Evolutionary conservation across 2,797 vertebrate species (phyloP).

Genomic region (Oreochromis mossambicus): DNA sequence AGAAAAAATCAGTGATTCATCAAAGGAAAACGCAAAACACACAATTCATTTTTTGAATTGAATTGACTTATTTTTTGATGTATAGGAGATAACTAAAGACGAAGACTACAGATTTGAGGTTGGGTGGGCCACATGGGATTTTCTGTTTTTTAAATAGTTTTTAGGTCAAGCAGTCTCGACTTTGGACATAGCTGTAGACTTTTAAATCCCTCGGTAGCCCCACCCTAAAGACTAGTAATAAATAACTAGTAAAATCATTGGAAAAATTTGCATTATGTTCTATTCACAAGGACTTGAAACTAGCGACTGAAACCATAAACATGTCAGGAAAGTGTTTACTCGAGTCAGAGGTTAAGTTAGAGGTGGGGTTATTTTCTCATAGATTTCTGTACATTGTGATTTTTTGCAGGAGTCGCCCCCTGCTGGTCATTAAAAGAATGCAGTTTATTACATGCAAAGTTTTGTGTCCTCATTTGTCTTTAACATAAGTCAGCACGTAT

Average conservation of each 20-base stretch:
- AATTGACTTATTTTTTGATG: rapidly evolving
- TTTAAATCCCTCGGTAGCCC: background rate
- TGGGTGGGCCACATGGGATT: background rate
- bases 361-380: background rate
- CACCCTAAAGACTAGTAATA: rapidly evolving
- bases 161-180: background rate
- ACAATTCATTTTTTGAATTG: background rate
- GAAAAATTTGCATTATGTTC: background rate
- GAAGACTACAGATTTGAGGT: background rate
- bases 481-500: background rate
- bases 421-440: background rate
- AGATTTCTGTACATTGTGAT: background rate
- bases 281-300: rapidly evolving
- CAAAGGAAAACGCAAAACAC: background rate
- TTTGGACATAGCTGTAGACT: rapidly evolving
- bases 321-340: background rate
- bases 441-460: background rate
- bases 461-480: background rate
- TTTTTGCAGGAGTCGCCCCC: background rate
- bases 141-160: background rate
- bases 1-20: background rate
- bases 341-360: background rate
- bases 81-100: background rate
- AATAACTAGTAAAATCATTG: background rate
- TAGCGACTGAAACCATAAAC: background rate